Percentiles rank a stretch among this genome's conserved stretches.
Evolutionary conservation across 2,888 invertebrate species (phyloP).

Genomic region (Scaeva pyrastri): DNA sequence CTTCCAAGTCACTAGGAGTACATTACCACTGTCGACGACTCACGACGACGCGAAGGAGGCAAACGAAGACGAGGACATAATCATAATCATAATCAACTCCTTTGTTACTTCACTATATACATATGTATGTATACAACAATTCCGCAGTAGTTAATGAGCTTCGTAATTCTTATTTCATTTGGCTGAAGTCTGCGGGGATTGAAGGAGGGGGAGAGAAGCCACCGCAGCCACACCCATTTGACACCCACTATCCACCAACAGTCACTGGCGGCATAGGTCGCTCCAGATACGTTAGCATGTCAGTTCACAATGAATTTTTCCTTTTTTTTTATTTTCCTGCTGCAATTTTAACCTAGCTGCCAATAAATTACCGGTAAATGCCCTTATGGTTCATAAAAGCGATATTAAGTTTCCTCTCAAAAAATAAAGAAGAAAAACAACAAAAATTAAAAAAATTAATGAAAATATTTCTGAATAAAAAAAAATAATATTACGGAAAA

Average conservation of each 20-base stretch:
- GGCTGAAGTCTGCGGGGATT: background rate
- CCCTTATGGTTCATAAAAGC: constrained; percentile 28
- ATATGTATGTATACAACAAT: too few relatives aligned
- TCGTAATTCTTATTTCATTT: constrained; percentile 27
- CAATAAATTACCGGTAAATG: constrained; percentile 63
- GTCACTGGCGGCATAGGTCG: background rate
- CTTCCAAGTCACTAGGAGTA: background rate
- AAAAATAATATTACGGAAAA: background rate
- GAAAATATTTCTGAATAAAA: background rate
- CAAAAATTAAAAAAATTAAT: background rate
- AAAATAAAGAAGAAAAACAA: background rate
- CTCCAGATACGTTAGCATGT: constrained; percentile 50
- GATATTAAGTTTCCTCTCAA: background rate
- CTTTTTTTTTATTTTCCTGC: constrained; percentile 30
- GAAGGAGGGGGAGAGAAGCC: background rate
- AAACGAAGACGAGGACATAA: constrained; percentile 15
- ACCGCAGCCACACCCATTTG: constrained; percentile 31
- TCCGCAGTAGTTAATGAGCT: constrained; percentile 57
- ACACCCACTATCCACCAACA: background rate
- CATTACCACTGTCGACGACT: too few relatives aligned
- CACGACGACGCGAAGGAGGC: background rate
- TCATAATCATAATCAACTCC: constrained; percentile 30
- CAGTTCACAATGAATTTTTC: constrained; percentile 41
- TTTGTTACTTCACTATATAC: constrained; percentile 42
- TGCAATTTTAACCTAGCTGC: constrained; percentile 47